Evolutionary conservation across 92 coral and sea anemone species (phyloP), one percentile per base, ranked within the genome.

Genomic region (Metridium senile): DNA sequence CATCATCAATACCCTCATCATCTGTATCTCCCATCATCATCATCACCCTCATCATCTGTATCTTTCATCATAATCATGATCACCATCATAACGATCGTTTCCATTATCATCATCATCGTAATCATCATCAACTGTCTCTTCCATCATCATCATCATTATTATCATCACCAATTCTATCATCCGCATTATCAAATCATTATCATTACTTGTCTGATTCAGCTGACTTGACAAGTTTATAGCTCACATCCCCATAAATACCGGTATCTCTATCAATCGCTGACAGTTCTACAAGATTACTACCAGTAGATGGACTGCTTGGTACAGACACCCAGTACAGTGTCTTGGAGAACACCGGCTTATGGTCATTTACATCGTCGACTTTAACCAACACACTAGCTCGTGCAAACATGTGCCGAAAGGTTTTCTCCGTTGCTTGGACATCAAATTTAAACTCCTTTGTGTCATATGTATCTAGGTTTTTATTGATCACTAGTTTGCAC

Each of bases 241-340:
- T 70, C 32, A 95, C 82, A 28, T 87, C 93, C 43, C 93, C 93
- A 81, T 92, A 89, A 33, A 81, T 64, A 47, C 94, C 97, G 25
- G 86, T 68, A 69, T 95, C 99, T 47, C 77, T 71, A 66, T 96
- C 99, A 35, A 82, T 77, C 27, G 99, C 99, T 17, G 66, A 53
- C 32, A 91, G 76, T 58, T 75, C 92, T 49, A 96, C 39, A 18
- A 96, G 65, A 6, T 64, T 74, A 58, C 80, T 62, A n/a, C 91
- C 89, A 35, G 74, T 58, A 0, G 88, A 89, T 1, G 89, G 85
- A 63, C 82, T 83, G 26, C 77, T 79, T 0, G 84, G 76, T 23
- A 79, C 70, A 25, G 84, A 79, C 54, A 70, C 52, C 84, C 84
- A 79, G 73, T 79, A 79, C 18, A 76, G 58, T 20, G 51, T 59